These are phyloP conservation scores for Amphiprion ocellaris DNA, from an alignment of 2,113 vertebrate species.

Conservation along the genomic window DNA sequence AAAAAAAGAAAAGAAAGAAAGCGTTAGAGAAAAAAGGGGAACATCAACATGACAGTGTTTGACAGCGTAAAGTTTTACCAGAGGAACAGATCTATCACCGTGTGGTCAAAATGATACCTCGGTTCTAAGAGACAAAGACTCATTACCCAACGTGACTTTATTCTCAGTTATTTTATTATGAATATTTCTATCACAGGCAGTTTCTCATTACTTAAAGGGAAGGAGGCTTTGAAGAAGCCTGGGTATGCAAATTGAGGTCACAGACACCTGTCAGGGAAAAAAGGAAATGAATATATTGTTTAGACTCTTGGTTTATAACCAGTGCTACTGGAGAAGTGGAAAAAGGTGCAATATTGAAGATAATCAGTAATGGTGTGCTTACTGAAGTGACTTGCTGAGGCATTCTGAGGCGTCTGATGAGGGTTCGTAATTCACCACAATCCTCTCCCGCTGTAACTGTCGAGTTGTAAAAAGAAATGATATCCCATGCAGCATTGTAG, in stretches of 20 bases:
- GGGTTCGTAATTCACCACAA: constrained; percentile 29
- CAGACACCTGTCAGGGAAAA: constrained; percentile 74
- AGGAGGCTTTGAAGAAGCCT: constrained; percentile 53
- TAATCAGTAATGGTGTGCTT: constrained; percentile 70
- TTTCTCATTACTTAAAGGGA: constrained; percentile 45
- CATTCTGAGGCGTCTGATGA: constrained; percentile 32
- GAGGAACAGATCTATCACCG: constrained; percentile 25
- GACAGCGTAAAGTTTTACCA: constrained; percentile 37
- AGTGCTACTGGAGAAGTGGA: constrained; percentile 56
- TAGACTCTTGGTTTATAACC: constrained; percentile 56
- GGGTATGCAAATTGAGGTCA: constrained; percentile 70
- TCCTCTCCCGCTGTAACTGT: constrained; percentile 53
- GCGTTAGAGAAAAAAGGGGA: background rate
- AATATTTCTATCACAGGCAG: constrained; percentile 40
- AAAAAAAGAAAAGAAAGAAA: background rate
- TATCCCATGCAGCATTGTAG: constrained; percentile 84
- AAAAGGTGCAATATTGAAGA: constrained; percentile 81
- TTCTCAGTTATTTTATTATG: constrained; percentile 48
- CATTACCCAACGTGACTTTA: constrained; percentile 35
- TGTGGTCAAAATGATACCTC: constrained; percentile 49
- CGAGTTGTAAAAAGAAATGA: constrained; percentile 57
- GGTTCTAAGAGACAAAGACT: constrained; percentile 41
- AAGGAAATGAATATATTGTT: constrained; percentile 71
- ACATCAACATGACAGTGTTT: constrained; percentile 17
- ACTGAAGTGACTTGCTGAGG: constrained; percentile 44